Evolutionary conservation across 2,797 vertebrate species (phyloP).

Genomic region (Perodicticus potto): DNA sequence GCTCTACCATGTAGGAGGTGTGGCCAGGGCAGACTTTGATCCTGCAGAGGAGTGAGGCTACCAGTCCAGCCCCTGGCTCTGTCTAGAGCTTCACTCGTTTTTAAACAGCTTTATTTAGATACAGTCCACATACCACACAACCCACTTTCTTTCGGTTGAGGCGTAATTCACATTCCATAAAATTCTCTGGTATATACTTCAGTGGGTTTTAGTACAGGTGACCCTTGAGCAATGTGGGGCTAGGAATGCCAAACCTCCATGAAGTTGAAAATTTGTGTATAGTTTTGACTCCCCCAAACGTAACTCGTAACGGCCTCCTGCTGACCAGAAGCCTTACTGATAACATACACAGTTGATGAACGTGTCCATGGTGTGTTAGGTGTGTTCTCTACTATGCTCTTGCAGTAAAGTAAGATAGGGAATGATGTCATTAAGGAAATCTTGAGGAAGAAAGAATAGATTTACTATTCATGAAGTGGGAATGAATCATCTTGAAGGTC

Average conservation of each 20-base stretch:
- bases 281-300: not conserved
- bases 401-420: not conserved
- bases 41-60: too few relatives aligned
- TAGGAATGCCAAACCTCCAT: not conserved
- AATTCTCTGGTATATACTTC: not conserved
- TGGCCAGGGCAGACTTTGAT: not conserved
- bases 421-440: fast-evolving
- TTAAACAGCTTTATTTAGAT: not conserved
- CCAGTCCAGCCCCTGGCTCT: not conserved
- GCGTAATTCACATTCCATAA: not conserved
- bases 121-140: fast-evolving
- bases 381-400: not conserved
- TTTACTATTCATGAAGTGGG: not conserved
- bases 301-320: not conserved
- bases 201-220: not conserved
- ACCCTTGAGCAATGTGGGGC: not conserved
- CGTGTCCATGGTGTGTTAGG: fast-evolving
- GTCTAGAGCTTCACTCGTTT: not conserved
- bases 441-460: not conserved
- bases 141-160: not conserved
- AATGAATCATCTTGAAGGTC: not conserved
- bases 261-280: not conserved
- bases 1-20: not conserved
- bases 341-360: fast-evolving
- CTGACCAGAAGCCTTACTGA: not conserved